Base-by-base conservation (phyloP, 2,113 vertebrate genomes). In the Spilogale gracilis region DNA sequence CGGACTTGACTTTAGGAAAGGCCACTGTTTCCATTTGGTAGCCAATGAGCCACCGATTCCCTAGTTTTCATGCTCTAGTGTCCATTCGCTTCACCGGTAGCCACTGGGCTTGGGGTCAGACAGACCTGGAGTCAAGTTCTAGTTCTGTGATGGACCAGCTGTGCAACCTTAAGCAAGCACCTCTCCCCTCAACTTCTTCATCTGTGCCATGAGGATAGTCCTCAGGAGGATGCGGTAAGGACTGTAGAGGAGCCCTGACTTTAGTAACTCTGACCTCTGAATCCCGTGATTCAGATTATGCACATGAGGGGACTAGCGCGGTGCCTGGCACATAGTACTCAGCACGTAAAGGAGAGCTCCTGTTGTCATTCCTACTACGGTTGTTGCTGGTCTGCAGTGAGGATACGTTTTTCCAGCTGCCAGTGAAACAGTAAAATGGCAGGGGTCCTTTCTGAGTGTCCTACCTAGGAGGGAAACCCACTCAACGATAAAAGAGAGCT, bases 251-350 rank as follows among this genome's bases (percentile, higher is more conserved):
- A 69, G 2, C 12, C 61, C 61, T 45, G 25, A 12, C 52, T 54
- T 14, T 8, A 45, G 27, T 63, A 25, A 32, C 50, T 7, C 32
- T 0, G 17, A 10, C 16, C 0, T 12, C 38, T 9, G 30, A 45
- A 1, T 43, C 3, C 0, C 6, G 16, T 48, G 60, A 30, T 61
- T 63, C 20, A 43, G 21, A 7, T 18, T 7, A 8, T 2, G 8
- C 20, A 1, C 11, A 2, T 25, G 27, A 48, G 38, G 48, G n/a
- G 56, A 21, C 79, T 7, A 32, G 71, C 27, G 3, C 13, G 23
- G 32, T 50, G 38, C 78, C 54, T 79, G 25, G 17, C n/a, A 79
- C 3, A 1, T 11, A 54, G 6, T n/a, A 21, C 43, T 83, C 45
- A 9, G 27, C 74, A 89, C 12, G 8, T 43, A 32, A 56, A 48